Conservation (phyloP, 2,888 invertebrate species). For the Isotomurus palustris region DNA sequence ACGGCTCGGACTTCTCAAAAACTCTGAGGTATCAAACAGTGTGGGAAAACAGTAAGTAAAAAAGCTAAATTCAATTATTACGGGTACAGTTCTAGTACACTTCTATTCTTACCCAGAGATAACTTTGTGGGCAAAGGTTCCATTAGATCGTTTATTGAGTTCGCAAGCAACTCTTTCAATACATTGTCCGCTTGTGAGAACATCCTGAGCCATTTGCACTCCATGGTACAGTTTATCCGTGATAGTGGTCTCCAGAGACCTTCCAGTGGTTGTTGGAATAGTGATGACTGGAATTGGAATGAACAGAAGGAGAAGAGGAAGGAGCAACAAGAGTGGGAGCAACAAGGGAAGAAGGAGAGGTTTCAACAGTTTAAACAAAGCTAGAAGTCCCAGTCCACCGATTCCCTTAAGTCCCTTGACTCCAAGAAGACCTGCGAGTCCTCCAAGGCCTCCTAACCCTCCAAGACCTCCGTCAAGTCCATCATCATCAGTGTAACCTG, state of each 20-base stretch:
- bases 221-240: slow-evolving; percentile 35
- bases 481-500: slow-evolving; percentile 15
- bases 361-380: slow-evolving; percentile 40
- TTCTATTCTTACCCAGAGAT: slow-evolving; percentile 33
- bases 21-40: slow-evolving; percentile 22
- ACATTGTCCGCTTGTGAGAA: slow-evolving; percentile 40
- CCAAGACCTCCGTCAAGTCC: slow-evolving; percentile 35
- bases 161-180: slow-evolving; percentile 44
- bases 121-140: slow-evolving; percentile 35
- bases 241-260: slow-evolving; percentile 24
- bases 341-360: slow-evolving; percentile 39
- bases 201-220: slow-evolving; percentile 42
- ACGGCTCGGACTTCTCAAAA: slow-evolving; percentile 39
- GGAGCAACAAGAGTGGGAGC: slow-evolving; percentile 35
- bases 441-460: slow-evolving; percentile 28
- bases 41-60: not conserved
- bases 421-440: slow-evolving; percentile 18
- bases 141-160: slow-evolving; percentile 35
- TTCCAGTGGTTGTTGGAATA: slow-evolving; percentile 25
- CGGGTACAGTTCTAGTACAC: not conserved
- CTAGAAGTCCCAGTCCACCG: slow-evolving; percentile 35
- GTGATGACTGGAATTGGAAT: slow-evolving; percentile 44
- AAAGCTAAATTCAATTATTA: no score
- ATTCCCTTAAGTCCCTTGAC: slow-evolving; percentile 13
- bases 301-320: slow-evolving; percentile 40